Conservation (phyloP, 1,140 invertebrate genomes). For the Brachionus asplanchnoidis region DNA sequence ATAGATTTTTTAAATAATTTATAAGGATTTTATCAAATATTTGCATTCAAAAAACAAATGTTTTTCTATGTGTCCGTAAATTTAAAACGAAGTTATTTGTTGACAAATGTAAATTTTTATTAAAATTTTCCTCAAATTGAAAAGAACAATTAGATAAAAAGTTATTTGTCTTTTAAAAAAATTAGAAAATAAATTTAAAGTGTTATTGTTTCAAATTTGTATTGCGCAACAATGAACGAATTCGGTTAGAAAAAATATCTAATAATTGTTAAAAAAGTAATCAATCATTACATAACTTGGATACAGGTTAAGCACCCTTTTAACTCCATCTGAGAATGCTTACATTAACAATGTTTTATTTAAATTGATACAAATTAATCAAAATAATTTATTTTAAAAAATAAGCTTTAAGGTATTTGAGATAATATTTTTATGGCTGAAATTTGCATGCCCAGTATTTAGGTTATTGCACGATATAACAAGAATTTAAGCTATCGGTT, state of each 20-base stretch:
- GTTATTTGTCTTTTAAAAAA: neutral
- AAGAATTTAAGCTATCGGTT: neutral
- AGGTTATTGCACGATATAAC: neutral
- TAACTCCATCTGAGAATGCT: neutral
- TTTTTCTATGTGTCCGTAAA: neutral
- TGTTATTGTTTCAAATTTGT: neutral
- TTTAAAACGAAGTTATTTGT: neutral
- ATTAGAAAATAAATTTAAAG: neutral
- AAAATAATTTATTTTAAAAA: neutral
- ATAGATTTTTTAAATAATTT: neutral
- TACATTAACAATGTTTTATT: slow-evolving; percentile 6
- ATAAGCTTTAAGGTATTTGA: neutral
- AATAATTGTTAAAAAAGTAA: slow-evolving; percentile 8
- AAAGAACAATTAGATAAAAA: slow-evolving; percentile 3
- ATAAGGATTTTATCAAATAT: neutral
- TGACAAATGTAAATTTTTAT: neutral
- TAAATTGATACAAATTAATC: neutral
- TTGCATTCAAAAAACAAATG: neutral
- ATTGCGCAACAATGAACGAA: neutral
- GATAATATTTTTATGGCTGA: neutral
- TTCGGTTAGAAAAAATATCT: neutral
- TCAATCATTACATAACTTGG: slow-evolving; percentile 23
- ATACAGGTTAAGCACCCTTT: neutral
- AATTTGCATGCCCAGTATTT: neutral
- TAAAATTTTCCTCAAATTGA: neutral